These are phyloP conservation scores for Sminthurides bifidus DNA, from an alignment of 1,140 invertebrate species.

Conservation along the genomic window DNA sequence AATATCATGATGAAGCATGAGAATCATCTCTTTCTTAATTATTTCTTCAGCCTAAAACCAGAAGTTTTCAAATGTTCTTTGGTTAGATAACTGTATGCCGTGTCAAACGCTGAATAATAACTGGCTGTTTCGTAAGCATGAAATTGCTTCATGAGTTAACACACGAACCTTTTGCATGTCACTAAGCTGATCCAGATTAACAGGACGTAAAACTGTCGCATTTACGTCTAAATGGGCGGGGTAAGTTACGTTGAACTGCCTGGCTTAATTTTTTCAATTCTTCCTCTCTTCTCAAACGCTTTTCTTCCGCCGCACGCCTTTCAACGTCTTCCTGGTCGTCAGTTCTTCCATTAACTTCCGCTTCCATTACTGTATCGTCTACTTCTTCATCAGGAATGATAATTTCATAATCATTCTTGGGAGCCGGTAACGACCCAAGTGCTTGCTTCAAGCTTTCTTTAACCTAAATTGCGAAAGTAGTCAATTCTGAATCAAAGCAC, in stretches of 20 bases:
- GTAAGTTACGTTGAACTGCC: constrained; percentile 77
- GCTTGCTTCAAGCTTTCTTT: constrained; percentile 63
- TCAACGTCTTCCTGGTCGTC: constrained; percentile 89
- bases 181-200: constrained; percentile 59
- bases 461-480: constrained; percentile 38
- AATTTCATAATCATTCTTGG: constrained; percentile 97
- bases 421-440: constrained; percentile 67
- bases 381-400: constrained; percentile 79
- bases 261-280: constrained; percentile 71
- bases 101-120: neutral
- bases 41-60: constrained; percentile 73
- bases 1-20: constrained; percentile 85
- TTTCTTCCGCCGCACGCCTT: constrained; percentile 49
- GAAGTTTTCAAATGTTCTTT: constrained; percentile 5
- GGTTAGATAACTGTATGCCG: neutral
- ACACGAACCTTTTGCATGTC: constrained; percentile 61
- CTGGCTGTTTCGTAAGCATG: neutral
- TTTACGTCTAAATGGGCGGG: constrained; percentile 77
- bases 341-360: constrained; percentile 38
- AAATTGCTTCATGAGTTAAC: neutral
- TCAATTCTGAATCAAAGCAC: too few relatives aligned
- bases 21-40: constrained; percentile 93
- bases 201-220: constrained; percentile 60
- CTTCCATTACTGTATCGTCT: constrained; percentile 38
- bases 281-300: constrained; percentile 47